Conservation (phyloP, 1,140 invertebrate genomes). For the Calephelis virginiensis region DNA sequence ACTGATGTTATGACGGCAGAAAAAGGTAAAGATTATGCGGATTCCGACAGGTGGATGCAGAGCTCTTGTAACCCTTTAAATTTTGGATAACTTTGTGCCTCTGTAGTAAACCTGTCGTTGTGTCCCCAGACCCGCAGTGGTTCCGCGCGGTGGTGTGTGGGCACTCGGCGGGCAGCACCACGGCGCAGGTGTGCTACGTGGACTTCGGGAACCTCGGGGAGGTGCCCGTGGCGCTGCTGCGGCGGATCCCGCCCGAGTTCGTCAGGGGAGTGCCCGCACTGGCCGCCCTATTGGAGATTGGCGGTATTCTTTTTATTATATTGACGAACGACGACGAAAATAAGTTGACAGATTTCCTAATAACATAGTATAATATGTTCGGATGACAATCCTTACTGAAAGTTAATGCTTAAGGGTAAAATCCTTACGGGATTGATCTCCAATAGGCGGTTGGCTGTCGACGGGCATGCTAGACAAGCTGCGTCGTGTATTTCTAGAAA, state of each 20-base stretch:
- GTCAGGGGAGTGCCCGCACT: constrained; percentile 38
- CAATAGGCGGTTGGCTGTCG: no score
- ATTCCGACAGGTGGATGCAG: no score
- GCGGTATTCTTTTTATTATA: constrained; percentile 31
- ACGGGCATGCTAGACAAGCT: no score
- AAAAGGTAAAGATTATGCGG: no score
- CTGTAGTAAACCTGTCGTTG: not conserved
- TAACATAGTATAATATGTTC: no score
- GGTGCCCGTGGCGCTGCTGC: constrained; percentile 30
- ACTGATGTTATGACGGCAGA: no score
- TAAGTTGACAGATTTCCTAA: no score
- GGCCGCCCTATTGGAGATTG: constrained; percentile 38
- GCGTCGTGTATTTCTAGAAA: no score
- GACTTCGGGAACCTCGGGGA: constrained; percentile 49
- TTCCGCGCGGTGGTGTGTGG: constrained; percentile 48
- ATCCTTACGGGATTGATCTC: no score
- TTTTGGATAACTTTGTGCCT: not conserved
- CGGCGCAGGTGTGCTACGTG: constrained; percentile 38
- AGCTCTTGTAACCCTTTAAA: not conserved
- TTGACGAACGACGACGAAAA: no score
- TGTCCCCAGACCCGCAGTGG: constrained; percentile 44
- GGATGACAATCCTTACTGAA: no score
- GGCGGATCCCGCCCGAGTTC: constrained; percentile 58
- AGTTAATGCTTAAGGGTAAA: no score
- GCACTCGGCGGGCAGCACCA: constrained; percentile 32